Evolutionary conservation across 2,888 invertebrate species (phyloP), one percentile per base, ranked within the genome.

Genomic region (Gibbula magus): DNA sequence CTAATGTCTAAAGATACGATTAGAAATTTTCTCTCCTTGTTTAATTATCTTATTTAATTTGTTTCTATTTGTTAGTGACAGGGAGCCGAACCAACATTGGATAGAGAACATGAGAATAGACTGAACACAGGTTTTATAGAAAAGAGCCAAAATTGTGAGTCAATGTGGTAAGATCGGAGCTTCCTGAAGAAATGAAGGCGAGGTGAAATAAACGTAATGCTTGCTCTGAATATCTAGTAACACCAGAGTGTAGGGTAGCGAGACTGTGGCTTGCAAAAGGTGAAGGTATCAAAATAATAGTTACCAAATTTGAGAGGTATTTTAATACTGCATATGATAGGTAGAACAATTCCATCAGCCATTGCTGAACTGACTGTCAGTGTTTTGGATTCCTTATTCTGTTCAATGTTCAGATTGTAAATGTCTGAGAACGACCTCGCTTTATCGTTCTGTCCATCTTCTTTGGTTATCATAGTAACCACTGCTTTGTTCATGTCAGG

Each of bases 291-390:
- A 52, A 32, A 18, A 18, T 67, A 29, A 39, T 76, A 80, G 81
- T 81, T 83, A 88, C 88, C 85, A 83, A 83, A 87, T 84, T 86
- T 87, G 13, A 88, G 79, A 22, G 88, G 87, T 53, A 87, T 77
- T 75, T 88, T 84, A 29, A 88, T 74, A 73, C 83, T 78, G 73
- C 86, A 86, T n/a, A 82, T 80, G 0, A 82, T 78, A 54, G 85
- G 84, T 20, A 82, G 75, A 0, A 79, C 76, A 18, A 77, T 75
- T 20, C 77, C 56, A 8, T 79, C 75, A 16, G 84, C 84, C 10
- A 83, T 81, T 66, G 83, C 79, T 8, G 84, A 81, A 25, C 67
- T 80, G 0, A 87, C 80, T 32, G 75, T 81, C 29, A 87, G 54
- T n/a, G 82, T 77, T 25, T 79, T 79, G 35, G 76, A 79, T 16